Conservation (phyloP, 2,797 vertebrate species). For the Lagocephalus sceleratus region DNA sequence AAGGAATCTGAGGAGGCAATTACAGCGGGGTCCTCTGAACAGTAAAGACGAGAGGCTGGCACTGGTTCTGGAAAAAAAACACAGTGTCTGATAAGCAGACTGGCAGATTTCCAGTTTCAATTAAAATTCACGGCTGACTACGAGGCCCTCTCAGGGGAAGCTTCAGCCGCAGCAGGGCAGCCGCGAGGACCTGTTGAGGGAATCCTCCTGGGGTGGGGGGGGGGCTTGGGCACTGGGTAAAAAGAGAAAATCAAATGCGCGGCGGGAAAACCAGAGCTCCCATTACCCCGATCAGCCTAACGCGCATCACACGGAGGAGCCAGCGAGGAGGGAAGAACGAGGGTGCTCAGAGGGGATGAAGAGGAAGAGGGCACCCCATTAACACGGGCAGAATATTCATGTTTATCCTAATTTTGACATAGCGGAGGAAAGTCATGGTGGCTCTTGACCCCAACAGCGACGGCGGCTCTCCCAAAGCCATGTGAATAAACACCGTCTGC, state of each 20-base stretch:
- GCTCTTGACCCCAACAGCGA: slow-evolving; percentile 4
- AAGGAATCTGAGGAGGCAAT: slow-evolving; percentile 71
- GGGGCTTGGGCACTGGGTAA: slow-evolving; percentile 39
- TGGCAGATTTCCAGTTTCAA: slow-evolving; percentile 59
- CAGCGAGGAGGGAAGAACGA: slow-evolving; percentile 15
- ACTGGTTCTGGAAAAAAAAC: slow-evolving; percentile 58
- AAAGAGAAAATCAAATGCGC: slow-evolving; percentile 67
- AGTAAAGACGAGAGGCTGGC: slow-evolving; percentile 37
- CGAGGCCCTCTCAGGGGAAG: slow-evolving; percentile 32
- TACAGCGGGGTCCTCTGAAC: slow-evolving; percentile 66
- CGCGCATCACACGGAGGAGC: slow-evolving; percentile 33
- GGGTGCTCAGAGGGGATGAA: slow-evolving; percentile 28
- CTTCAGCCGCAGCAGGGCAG: slow-evolving; percentile 16
- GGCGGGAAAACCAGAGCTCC: slow-evolving; percentile 53
- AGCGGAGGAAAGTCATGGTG: slow-evolving; percentile 29
- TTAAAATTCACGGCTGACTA: slow-evolving; percentile 46
- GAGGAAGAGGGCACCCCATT: slow-evolving; percentile 41
- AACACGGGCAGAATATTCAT: slow-evolving; percentile 65
- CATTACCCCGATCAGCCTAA: slow-evolving; percentile 54
- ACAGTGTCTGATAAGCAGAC: slow-evolving; percentile 53
- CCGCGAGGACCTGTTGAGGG: slow-evolving; percentile 40
- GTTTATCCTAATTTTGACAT: slow-evolving; percentile 65
- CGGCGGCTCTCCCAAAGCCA: not conserved
- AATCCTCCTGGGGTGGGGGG: slow-evolving; percentile 39
- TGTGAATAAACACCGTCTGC: slow-evolving; percentile 2